Evolutionary conservation across 2,888 invertebrate genomes (phyloP), one percentile per base, ranked within the genome.

Genomic region (Endomychus coccineus): DNA sequence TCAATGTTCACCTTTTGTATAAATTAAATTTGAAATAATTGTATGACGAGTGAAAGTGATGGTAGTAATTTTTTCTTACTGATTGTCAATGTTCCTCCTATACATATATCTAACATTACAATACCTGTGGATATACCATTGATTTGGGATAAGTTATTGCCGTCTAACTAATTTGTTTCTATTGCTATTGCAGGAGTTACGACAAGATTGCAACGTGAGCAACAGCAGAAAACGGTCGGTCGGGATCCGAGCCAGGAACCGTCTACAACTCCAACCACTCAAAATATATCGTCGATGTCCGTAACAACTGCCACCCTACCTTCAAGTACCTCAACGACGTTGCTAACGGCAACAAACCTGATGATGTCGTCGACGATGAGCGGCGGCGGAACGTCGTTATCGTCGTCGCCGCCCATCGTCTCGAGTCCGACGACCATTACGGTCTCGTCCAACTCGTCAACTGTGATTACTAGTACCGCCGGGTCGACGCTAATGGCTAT

Each of bases 141-240:
- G n/a, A n/a, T n/a, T n/a, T n/a, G n/a, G n/a, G n/a, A n/a, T n/a
- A n/a, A n/a, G n/a, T n/a, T n/a, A n/a, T n/a, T n/a, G n/a, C n/a
- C n/a, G n/a, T n/a, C n/a, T n/a, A n/a, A n/a, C n/a, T n/a, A n/a
- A n/a, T n/a, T n/a, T n/a, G n/a, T n/a, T n/a, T n/a, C n/a, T n/a
- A n/a, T 22, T 22, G n/a, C 13, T 32, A n/a, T 48, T 44, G 12
- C 35, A 54, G 88, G 89, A 7, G 89, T 89, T 43, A 88, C 87
- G 54, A 90, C 89, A 16, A 70, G 89, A 44, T 72, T 87, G 56
- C 88, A 88, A 65, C 75, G 88, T 10, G 85, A 86, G 55, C 80
- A 80, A 62, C 78, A 79, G 58, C 78, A 78, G 52, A 78, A 78
- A 56, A 76, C 76, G 5, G 75, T 68, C 61, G 76, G 66, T 60